phyloP scores from a whole-genome alignment of 2,797 vertebrate species.

The Hydrolagus colliei region DNA sequence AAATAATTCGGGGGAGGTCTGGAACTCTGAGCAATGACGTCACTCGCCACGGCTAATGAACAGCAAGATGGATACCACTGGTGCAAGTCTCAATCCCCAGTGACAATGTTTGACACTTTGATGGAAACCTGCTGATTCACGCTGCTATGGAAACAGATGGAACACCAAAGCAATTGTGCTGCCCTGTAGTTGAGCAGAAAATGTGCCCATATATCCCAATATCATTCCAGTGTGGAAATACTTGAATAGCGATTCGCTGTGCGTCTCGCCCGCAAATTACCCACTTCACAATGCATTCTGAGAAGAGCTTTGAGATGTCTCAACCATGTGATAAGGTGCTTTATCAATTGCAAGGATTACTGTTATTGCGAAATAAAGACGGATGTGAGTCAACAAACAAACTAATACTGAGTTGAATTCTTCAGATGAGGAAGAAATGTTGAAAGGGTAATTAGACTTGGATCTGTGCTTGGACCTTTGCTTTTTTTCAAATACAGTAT shows the following conservation, averaged over 20 bases:
- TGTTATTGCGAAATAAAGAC: not conserved
- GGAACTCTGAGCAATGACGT: slow-evolving; percentile 26
- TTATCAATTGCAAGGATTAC: not conserved
- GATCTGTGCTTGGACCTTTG: too few species aligned
- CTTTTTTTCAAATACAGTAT: too few species aligned
- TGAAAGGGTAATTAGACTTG: too few species aligned
- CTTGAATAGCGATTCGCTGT: not conserved
- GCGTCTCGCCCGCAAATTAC: too few species aligned
- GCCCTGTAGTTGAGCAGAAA: not conserved
- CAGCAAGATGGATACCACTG: slow-evolving; percentile 31
- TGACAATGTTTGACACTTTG: slow-evolving; percentile 36
- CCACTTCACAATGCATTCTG: too few species aligned
- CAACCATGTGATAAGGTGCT: too few species aligned
- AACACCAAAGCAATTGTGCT: slow-evolving; percentile 34
- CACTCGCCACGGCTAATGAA: slow-evolving; percentile 33
- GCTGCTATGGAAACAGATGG: slow-evolving; percentile 39
- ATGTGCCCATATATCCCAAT: not conserved
- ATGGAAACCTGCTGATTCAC: slow-evolving; percentile 36
- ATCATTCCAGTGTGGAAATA: not conserved
- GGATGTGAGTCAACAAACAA: not conserved
- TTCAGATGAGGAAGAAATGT: too few species aligned
- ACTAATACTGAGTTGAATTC: too few species aligned
- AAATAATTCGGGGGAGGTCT: slow-evolving; percentile 32
- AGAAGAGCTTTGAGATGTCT: too few species aligned
- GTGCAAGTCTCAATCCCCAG: slow-evolving; percentile 36